These are phyloP conservation scores for Synchiropus splendidus DNA, from an alignment of 2,113 vertebrate species.

Conservation along the genomic window DNA sequence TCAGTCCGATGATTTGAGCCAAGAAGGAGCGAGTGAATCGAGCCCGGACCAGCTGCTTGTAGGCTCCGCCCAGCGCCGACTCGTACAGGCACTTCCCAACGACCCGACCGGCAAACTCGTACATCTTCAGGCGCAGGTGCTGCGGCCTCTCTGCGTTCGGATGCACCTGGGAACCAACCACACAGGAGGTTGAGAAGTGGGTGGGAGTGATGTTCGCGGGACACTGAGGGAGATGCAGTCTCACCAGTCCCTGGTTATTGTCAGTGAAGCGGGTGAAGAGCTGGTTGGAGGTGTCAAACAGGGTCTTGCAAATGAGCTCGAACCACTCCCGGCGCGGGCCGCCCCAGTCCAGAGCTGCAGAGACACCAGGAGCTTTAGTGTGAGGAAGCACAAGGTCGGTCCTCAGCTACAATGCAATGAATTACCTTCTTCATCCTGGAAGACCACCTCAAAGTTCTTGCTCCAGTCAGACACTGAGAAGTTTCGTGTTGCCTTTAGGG, in stretches of 20 bases:
- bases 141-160: slow-evolving; percentile 83
- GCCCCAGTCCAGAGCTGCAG: slow-evolving; percentile 91
- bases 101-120: slow-evolving; percentile 90
- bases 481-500: slow-evolving; percentile 88
- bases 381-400: too few relatives aligned
- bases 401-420: too few relatives aligned
- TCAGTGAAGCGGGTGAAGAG: slow-evolving; percentile 94
- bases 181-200: neutral
- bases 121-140: slow-evolving; percentile 82
- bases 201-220: too few relatives aligned
- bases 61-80: slow-evolving; percentile 86
- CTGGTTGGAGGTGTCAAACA: slow-evolving; percentile 91
- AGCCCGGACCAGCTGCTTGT: slow-evolving; percentile 92
- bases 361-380: slow-evolving; percentile 2
- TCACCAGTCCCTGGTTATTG: slow-evolving; percentile 92
- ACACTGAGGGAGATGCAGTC: slow-evolving; percentile 6
- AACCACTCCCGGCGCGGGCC: slow-evolving; percentile 97
- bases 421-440: slow-evolving; percentile 96
- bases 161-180: slow-evolving; percentile 73
- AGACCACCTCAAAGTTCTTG: slow-evolving; percentile 97
- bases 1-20: slow-evolving; percentile 95
- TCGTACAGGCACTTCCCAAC: slow-evolving; percentile 98
- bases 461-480: slow-evolving; percentile 98
- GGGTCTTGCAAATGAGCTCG: slow-evolving; percentile 88
- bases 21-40: slow-evolving; percentile 95